Evolutionary conservation across 2,888 invertebrate species (phyloP), one percentile per base, ranked within the genome.

Genomic region (Micoletzkya japonica): DNA sequence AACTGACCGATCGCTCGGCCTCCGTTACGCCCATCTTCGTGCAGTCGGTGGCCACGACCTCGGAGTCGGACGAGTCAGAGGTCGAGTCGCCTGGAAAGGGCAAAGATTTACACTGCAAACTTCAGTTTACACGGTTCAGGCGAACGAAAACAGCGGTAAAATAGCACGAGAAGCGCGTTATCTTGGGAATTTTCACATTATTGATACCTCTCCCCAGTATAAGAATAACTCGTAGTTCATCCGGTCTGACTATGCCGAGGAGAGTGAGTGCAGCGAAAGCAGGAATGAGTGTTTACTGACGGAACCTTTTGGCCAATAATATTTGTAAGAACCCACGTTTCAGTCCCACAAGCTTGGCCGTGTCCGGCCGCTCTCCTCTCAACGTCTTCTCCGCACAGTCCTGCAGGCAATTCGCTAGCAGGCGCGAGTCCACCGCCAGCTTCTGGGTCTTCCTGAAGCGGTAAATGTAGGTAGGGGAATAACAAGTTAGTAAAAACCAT

Each of bases 1-100:
- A n/a, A 7, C 56, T 66, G 39, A 67, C 67, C 39, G 32, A 39
- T 49, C 57, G 56, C 57, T 67, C 67, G n/a, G 67, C 67, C 30
- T n/a, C 37, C 4, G 44, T 32, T 28, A 67, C 7, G 7, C 32
- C 30, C 67, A 67, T 67, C 44, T 44, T 57, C 14, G 67, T 57
- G 24, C 44, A 57, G 32, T 67, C 67, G 6, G 49, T 44, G 26
- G 56, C 57, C 20, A 67, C 67, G 30, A 57, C 32, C 57, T 67
- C 67, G 44, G 52, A 39, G 17, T 67, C 67, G 4, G 67, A 67
- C 57, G 67, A 67, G 32, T 67, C 67, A 0, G 67, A 67, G 44
- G 57, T 56, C 64, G 64, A 66, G 10, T 66, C 64, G 3, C 37
- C 54, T 20, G 54, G n/a, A n/a, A n/a, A n/a, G n/a, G n/a, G n/a